These are phyloP conservation scores for Apogon talboti DNA, from an alignment of 2,797 vertebrate species.

Conservation along the genomic window DNA sequence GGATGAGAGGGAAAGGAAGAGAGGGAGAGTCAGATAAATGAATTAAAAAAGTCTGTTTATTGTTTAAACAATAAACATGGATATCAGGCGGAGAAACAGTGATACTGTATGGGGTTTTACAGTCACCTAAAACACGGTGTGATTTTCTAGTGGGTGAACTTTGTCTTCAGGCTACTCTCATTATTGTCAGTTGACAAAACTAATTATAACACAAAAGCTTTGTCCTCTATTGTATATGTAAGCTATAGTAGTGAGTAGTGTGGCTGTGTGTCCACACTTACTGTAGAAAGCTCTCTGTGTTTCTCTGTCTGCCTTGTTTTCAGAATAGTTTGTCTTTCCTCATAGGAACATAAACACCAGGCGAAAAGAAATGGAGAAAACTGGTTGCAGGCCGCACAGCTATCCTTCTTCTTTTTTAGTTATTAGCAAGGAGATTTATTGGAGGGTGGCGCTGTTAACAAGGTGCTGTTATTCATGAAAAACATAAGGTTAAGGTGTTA, in stretches of 20 bases:
- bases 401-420: background rate
- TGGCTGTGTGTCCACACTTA: background rate
- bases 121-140: background rate
- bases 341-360: background rate
- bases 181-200: slow-evolving; percentile 23
- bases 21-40: slow-evolving; percentile 56
- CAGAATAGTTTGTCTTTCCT: too few species aligned
- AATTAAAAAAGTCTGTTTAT: slow-evolving; percentile 62
- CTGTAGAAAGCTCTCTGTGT: too few species aligned
- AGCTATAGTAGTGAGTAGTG: background rate
- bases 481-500: background rate
- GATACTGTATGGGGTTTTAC: slow-evolving; percentile 9
- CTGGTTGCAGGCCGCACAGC: background rate
- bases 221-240: background rate
- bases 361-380: background rate
- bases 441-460: background rate
- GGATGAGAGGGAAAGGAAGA: slow-evolving; percentile 51
- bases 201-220: slow-evolving; percentile 14
- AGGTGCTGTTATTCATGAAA: background rate
- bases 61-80: slow-evolving; percentile 37
- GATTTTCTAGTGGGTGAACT: background rate
- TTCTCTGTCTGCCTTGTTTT: too few species aligned
- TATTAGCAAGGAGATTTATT: background rate
- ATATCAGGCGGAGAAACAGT: slow-evolving; percentile 18
- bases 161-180: slow-evolving; percentile 28